A percentile compares a stretch with the other conserved stretches of the same genome.
Evolutionary conservation across 2,888 invertebrate genomes (phyloP).

Genomic region (Dromius quadrimaculatus): DNA sequence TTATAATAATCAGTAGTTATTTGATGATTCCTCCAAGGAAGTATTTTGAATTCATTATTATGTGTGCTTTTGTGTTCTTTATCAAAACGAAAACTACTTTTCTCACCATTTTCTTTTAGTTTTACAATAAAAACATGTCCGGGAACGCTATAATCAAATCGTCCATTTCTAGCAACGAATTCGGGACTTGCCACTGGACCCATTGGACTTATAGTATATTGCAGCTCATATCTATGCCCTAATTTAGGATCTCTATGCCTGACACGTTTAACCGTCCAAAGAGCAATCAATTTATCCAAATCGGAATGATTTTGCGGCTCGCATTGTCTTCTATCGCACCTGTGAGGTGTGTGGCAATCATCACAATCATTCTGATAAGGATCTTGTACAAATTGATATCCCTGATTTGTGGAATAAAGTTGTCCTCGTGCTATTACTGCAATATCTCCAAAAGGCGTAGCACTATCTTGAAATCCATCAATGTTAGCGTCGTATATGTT

Average conservation of each 20-base stretch:
- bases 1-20: slow-evolving; percentile 6
- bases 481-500: slow-evolving; percentile 60
- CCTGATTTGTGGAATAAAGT: slow-evolving; percentile 68
- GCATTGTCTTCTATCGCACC: slow-evolving; percentile 43
- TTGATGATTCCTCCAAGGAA: slow-evolving; percentile 26
- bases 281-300: slow-evolving; percentile 68
- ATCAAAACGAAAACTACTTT: slow-evolving; percentile 29
- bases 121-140: slow-evolving; percentile 74
- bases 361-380: slow-evolving; percentile 65
- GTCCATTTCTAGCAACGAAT: slow-evolving; percentile 64
- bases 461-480: slow-evolving; percentile 62
- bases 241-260: slow-evolving; percentile 72
- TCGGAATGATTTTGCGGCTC: slow-evolving; percentile 54
- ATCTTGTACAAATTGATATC: slow-evolving; percentile 70
- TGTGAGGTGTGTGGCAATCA: slow-evolving; percentile 61
- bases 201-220: slow-evolving; percentile 75
- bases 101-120: slow-evolving; percentile 44
- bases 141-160: slow-evolving; percentile 68
- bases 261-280: slow-evolving; percentile 79
- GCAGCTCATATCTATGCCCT: slow-evolving; percentile 73
- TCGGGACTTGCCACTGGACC: slow-evolving; percentile 62
- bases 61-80: slow-evolving; percentile 35
- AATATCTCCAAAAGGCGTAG: slow-evolving; percentile 73
- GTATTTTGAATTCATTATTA: slow-evolving; percentile 39
- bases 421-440: slow-evolving; percentile 75